A percentile compares a stretch with the other conserved stretches of the same genome.
phyloP scores from a whole-genome alignment of 2,113 vertebrate genomes.

The Anhinga rufa region DNA sequence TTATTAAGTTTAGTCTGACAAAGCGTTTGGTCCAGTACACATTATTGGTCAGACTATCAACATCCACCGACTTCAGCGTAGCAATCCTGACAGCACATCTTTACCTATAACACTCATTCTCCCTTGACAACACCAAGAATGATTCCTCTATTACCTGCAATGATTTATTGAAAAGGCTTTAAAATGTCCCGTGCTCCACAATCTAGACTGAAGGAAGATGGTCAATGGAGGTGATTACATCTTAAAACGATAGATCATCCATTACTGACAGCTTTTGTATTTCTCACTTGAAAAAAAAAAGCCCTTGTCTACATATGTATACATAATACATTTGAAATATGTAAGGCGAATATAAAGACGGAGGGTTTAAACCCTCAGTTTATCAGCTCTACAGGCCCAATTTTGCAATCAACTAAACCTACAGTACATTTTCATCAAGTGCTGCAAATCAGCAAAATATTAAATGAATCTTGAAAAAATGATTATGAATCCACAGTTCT shows the following conservation, averaged over 20 bases:
- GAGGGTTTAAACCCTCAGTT: slow-evolving; percentile 73
- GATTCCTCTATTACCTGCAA: slow-evolving; percentile 57
- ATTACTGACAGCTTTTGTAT: slow-evolving; percentile 53
- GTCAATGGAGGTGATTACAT: slow-evolving; percentile 67
- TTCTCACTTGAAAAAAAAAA: slow-evolving; percentile 34
- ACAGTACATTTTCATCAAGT: slow-evolving; percentile 87
- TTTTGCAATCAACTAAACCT: slow-evolving; percentile 83
- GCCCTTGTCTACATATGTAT: slow-evolving; percentile 30
- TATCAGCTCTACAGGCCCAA: slow-evolving; percentile 74
- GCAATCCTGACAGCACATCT: not conserved
- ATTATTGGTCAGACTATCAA: not conserved
- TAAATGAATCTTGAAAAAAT: slow-evolving; percentile 89
- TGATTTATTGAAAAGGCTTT: slow-evolving; percentile 61
- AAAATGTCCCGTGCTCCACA: slow-evolving; percentile 47
- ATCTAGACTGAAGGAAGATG: slow-evolving; percentile 52
- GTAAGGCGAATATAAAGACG: slow-evolving; percentile 50
- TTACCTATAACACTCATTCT: slow-evolving; percentile 16
- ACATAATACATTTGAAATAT: slow-evolving; percentile 64
- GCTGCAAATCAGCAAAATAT: slow-evolving; percentile 88
- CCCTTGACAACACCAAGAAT: slow-evolving; percentile 46
- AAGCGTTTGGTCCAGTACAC: not conserved
- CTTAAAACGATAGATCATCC: slow-evolving; percentile 65
- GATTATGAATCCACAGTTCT: slow-evolving; percentile 86
- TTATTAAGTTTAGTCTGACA: slow-evolving; percentile 9
- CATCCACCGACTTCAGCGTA: not conserved